Conservation (phyloP, 2,113 vertebrate genomes). For the Nerophis ophidion region DNA sequence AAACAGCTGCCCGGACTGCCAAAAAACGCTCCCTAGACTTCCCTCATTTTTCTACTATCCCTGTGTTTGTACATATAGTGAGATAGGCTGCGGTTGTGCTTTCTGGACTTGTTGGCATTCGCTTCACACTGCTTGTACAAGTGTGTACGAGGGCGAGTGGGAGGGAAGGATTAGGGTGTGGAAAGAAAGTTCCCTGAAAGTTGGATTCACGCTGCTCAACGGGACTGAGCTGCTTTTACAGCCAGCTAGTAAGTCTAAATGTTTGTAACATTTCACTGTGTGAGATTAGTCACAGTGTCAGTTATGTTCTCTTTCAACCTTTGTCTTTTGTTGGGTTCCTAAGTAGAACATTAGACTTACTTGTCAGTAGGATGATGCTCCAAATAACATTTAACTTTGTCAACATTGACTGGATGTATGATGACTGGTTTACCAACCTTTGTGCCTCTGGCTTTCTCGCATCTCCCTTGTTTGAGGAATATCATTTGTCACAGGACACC, state of each 20-base stretch:
- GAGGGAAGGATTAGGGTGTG: constrained; percentile 61
- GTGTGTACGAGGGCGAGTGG: constrained; percentile 15
- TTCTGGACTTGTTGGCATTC: constrained; percentile 51
- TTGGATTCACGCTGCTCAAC: constrained; percentile 54
- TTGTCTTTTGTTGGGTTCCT: neutral
- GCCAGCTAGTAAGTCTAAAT: constrained; percentile 18
- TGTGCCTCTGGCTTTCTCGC: no score
- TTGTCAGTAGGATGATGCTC: neutral
- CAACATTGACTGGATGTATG: neutral
- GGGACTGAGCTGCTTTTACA: constrained; percentile 45
- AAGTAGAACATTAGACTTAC: neutral
- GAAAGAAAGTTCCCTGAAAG: constrained; percentile 54
- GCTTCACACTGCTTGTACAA: constrained; percentile 37
- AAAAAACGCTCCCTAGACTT: constrained; percentile 45
- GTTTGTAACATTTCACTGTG: constrained; percentile 6
- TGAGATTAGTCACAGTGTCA: no score
- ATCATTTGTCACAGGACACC: no score
- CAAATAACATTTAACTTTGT: neutral
- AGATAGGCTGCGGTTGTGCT: constrained; percentile 30
- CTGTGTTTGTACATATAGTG: constrained; percentile 33
- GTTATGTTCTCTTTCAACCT: neutral
- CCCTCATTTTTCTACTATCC: constrained; percentile 36
- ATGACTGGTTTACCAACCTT: constrained; percentile 8
- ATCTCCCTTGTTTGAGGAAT: no score
- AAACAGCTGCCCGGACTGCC: constrained; percentile 53